Percentiles rank a stretch among this genome's conserved stretches.
Conservation (phyloP, 2,797 vertebrate species). For the Arctocebus calabarensis region DNA sequence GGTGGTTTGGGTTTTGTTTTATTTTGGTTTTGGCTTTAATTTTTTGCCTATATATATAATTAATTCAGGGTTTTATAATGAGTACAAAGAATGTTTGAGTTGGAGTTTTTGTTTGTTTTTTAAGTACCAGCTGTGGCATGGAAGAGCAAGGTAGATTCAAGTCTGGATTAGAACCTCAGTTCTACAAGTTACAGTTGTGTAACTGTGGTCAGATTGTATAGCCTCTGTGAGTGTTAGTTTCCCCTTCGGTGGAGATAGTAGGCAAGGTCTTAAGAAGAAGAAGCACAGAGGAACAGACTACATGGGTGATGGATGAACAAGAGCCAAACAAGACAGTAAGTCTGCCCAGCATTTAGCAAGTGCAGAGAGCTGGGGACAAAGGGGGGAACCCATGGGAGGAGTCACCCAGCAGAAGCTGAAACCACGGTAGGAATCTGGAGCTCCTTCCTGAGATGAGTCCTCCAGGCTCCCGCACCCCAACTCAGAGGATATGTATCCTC, state of each 20-base stretch:
- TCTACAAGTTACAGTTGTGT: background rate
- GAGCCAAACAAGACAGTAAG: background rate
- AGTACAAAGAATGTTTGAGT: background rate
- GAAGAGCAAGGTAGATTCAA: background rate
- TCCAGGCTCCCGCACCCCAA: background rate
- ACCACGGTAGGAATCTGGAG: background rate
- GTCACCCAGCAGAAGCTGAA: background rate
- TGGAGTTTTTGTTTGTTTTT: conserved; percentile 28
- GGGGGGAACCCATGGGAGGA: background rate
- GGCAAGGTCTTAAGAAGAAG: background rate
- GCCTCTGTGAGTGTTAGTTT: background rate
- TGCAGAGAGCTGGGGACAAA: background rate
- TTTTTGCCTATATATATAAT: conserved; percentile 41
- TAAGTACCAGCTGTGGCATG: background rate
- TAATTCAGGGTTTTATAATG: conserved; percentile 29
- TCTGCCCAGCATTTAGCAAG: background rate
- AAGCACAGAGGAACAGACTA: background rate
- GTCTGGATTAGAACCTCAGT: background rate
- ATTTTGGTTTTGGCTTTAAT: background rate
- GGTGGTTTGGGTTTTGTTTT: background rate
- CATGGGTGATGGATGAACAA: background rate
- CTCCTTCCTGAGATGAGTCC: background rate
- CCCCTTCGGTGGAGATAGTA: background rate
- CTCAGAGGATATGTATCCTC: background rate
- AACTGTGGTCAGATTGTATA: background rate